Percentiles rank a stretch among this genome's conserved stretches.
Evolutionary conservation across 37 sponge, comb jelly and placozoan genomes (phyloP).

Genomic region (Bolinopsis microptera): DNA sequence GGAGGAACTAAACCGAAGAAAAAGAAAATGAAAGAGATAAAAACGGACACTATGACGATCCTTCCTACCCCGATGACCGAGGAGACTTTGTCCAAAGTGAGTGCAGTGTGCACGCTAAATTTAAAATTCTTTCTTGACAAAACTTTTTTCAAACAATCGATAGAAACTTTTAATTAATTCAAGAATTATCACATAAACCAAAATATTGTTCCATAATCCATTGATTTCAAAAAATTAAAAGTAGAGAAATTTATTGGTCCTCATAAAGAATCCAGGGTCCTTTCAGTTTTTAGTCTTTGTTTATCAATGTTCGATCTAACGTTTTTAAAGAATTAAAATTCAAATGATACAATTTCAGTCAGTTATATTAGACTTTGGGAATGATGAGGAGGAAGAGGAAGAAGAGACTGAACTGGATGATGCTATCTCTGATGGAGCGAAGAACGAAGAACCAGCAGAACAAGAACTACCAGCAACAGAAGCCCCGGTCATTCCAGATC

Average conservation of each 20-base stretch:
- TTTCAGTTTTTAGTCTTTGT: no score
- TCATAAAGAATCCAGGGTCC: no score
- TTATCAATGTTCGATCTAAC: no score
- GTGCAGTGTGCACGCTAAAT: no score
- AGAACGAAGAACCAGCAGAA: background rate
- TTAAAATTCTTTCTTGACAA: no score
- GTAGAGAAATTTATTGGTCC: no score
- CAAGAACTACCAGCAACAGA: background rate
- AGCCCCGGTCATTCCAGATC: background rate
- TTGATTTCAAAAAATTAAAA: no score
- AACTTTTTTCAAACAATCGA: no score
- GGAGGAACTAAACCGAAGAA: background rate
- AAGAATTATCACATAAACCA: no score
- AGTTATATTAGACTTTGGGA: background rate
- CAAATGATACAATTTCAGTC: background rate
- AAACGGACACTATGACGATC: slow-evolving; percentile 30
- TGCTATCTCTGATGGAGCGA: background rate
- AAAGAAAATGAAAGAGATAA: background rate
- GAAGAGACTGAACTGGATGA: background rate
- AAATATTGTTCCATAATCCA: no score
- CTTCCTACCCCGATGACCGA: background rate
- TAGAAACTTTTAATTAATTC: no score
- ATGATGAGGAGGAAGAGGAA: slow-evolving; percentile 29
- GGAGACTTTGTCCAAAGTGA: background rate
- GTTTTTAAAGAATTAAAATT: no score